phyloP scores from a whole-genome alignment of 2,888 invertebrate genomes.

The Carcina quercana region DNA sequence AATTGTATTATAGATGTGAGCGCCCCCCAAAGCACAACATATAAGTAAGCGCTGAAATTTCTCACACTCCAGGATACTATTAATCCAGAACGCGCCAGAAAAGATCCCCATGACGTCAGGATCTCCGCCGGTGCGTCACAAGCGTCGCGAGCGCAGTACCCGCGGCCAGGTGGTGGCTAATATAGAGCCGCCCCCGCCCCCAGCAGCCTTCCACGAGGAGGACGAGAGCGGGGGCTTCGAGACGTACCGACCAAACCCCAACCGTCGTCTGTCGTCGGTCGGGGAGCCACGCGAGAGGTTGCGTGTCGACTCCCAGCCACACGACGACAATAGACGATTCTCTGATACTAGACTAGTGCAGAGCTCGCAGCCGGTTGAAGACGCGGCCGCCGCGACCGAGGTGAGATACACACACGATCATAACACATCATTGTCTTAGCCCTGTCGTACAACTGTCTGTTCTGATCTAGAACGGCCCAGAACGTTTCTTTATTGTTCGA shows the following conservation, averaged over 20 bases:
- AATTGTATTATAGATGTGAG: too few relatives aligned
- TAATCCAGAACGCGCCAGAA: slow-evolving; percentile 94
- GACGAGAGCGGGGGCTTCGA: slow-evolving; percentile 71
- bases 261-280: slow-evolving; percentile 30
- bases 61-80: slow-evolving; percentile 92
- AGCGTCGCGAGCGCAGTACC: slow-evolving; percentile 68
- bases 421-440: too few relatives aligned
- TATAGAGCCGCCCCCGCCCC: slow-evolving; percentile 70
- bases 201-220: slow-evolving; percentile 59
- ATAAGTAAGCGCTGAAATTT: too few relatives aligned
- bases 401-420: too few relatives aligned
- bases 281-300: slow-evolving; percentile 52
- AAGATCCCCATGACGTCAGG: slow-evolving; percentile 78
- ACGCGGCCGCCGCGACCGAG: slow-evolving; percentile 32
- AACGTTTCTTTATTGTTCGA: too few relatives aligned
- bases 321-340: slow-evolving; percentile 25
- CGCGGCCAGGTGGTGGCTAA: slow-evolving; percentile 77
- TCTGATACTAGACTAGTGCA: slow-evolving; percentile 31
- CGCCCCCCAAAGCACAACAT: too few relatives aligned
- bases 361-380: slow-evolving; percentile 21
- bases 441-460: too few relatives aligned
- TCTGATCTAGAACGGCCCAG: too few relatives aligned
- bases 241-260: slow-evolving; percentile 58
- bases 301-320: not conserved
- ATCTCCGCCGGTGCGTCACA: slow-evolving; percentile 12